Conservation (phyloP, 2,888 invertebrate genomes). For the Drosophila hamatofila region DNA sequence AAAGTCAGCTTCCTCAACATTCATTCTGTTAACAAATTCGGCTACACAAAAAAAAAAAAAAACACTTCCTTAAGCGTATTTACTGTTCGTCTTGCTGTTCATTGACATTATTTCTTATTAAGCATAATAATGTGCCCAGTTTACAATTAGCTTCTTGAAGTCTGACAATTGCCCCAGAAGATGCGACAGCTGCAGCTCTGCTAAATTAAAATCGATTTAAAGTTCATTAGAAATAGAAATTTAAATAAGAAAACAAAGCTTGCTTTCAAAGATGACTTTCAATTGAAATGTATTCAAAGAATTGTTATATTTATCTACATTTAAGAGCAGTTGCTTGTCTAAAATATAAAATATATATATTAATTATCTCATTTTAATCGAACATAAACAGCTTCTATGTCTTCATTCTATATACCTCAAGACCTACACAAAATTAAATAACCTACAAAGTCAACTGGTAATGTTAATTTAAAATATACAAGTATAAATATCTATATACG, state of each 20-base stretch:
- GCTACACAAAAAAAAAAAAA: neutral
- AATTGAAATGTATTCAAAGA: neutral
- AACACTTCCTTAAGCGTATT: neutral
- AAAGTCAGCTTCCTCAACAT: neutral
- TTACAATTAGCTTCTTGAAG: slow-evolving; percentile 29
- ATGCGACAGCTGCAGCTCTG: slow-evolving; percentile 28
- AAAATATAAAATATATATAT: neutral
- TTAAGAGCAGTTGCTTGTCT: neutral
- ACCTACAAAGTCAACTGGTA: neutral
- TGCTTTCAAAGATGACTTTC: neutral
- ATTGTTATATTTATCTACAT: neutral
- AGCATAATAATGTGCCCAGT: neutral
- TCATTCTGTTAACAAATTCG: neutral
- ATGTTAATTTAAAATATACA: neutral
- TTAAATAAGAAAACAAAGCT: slow-evolving; percentile 9
- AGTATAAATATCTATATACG: neutral
- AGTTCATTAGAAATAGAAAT: slow-evolving; percentile 54
- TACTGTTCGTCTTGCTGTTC: neutral
- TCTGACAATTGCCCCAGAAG: neutral
- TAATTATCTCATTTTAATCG: neutral
- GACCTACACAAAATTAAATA: neutral
- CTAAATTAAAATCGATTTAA: slow-evolving; percentile 54
- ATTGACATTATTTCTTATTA: no score
- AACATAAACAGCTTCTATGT: neutral
- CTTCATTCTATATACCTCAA: neutral